Conservation (phyloP, 2,888 invertebrate genomes). For the Lasioglossum pauxillum region DNA sequence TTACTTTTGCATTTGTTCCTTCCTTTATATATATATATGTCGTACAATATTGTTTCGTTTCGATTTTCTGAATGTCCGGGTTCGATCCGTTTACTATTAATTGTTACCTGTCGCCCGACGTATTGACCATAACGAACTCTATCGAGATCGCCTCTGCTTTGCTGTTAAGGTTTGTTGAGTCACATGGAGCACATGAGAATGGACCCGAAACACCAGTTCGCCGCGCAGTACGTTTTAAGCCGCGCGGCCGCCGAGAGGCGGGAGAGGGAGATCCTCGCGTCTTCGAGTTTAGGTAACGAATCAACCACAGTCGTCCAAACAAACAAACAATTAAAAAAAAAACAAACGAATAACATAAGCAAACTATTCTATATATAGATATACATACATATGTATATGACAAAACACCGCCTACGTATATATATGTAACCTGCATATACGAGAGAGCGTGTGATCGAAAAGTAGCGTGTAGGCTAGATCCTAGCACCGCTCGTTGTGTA, state of each 20-base stretch:
- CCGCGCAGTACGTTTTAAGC: slow-evolving; percentile 96
- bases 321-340: background rate
- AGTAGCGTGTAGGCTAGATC: background rate
- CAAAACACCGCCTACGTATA: slow-evolving; percentile 5
- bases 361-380: background rate
- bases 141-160: slow-evolving; percentile 50
- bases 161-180: slow-evolving; percentile 91
- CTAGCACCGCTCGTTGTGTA: background rate
- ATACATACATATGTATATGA: background rate
- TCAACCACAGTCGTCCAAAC: background rate
- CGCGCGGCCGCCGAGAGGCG: slow-evolving; percentile 95
- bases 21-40: background rate
- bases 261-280: slow-evolving; percentile 91
- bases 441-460: background rate
- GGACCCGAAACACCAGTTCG: slow-evolving; percentile 98
- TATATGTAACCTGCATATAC: background rate
- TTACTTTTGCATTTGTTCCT: background rate
- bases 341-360: background rate
- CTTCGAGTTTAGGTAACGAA: slow-evolving; percentile 82
- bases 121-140: slow-evolving; percentile 27
- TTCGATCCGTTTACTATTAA: background rate
- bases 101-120: slow-evolving; percentile 10
- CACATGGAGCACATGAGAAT: slow-evolving; percentile 99
- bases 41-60: background rate
- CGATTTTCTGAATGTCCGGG: background rate